Percentiles rank a stretch among this genome's conserved stretches.
Evolutionary conservation across 2,888 invertebrate genomes (phyloP).

Genomic region (Conomelus anceps): DNA sequence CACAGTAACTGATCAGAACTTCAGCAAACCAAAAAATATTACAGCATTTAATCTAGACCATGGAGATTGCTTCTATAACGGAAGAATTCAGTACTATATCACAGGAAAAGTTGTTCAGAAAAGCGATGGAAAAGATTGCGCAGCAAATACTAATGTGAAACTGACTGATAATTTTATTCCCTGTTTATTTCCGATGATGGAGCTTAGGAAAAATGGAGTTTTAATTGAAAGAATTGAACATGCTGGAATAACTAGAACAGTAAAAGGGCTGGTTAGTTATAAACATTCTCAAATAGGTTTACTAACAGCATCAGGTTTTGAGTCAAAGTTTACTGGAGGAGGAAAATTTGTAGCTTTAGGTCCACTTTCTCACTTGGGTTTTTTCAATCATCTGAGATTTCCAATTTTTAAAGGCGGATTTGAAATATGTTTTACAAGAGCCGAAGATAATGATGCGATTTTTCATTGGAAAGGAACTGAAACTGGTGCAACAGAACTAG

Average conservation of each 20-base stretch:
- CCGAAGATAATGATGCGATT: slow-evolving; percentile 10
- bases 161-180: slow-evolving; percentile 6
- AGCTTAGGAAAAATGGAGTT: background rate
- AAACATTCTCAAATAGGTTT: background rate
- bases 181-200: slow-evolving; percentile 1
- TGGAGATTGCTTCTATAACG: slow-evolving; percentile 14
- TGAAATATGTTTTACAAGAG: slow-evolving; percentile 9
- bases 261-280: slow-evolving; percentile 2
- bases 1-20: background rate
- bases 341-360: slow-evolving; percentile 8
- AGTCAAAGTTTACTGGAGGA: slow-evolving; percentile 1
- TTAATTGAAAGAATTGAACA: background rate
- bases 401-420: slow-evolving; percentile 15
- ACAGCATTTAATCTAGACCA: slow-evolving; percentile 13
- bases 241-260: slow-evolving; percentile 14
- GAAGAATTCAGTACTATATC: background rate
- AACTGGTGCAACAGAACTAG: background rate
- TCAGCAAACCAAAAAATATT: slow-evolving; percentile 7
- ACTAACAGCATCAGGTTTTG: background rate
- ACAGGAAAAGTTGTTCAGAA: background rate
- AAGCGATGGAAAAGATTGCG: background rate
- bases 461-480: background rate
- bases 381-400: slow-evolving; percentile 6
- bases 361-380: slow-evolving; percentile 1
- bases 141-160: background rate